Evolutionary conservation across 37 sponge, comb jelly and placozoan genomes (phyloP).

Genomic region (Mnemiopsis leidyi): DNA sequence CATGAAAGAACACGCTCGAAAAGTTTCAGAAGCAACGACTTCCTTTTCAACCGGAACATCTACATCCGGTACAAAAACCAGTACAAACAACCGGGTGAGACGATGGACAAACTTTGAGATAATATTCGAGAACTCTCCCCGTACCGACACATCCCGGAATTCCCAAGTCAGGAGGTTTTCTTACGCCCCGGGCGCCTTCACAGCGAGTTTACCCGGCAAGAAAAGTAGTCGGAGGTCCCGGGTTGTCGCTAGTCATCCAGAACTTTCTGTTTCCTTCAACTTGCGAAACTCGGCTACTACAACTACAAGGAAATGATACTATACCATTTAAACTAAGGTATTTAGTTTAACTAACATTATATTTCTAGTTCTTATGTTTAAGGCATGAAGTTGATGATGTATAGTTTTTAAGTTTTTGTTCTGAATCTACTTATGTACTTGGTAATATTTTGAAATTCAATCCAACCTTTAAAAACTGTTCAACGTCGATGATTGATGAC

Average conservation of each 20-base stretch:
- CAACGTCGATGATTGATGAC: no score
- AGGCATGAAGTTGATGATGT: no score
- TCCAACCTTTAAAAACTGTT: no score
- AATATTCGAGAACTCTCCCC: background rate
- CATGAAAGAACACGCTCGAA: slow-evolving; percentile 49
- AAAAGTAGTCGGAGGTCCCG: background rate
- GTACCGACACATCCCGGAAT: background rate
- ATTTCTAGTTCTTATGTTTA: no score
- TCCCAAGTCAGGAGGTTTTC: background rate
- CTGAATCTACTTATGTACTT: no score
- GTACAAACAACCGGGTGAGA: background rate
- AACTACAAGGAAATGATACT: no score
- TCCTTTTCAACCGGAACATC: slow-evolving; percentile 3
- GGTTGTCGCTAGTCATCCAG: background rate
- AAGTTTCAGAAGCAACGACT: slow-evolving; percentile 57
- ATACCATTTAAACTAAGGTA: no score
- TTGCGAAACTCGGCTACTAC: background rate
- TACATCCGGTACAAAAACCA: background rate
- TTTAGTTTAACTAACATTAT: no score
- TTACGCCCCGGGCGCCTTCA: background rate
- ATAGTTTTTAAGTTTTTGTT: no score
- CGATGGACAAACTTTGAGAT: slow-evolving; percentile 64
- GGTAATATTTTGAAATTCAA: no score
- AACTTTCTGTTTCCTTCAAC: background rate
- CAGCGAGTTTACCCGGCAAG: background rate